phyloP scores from a whole-genome alignment of 2,888 invertebrate species.

The Cerceris rybyensis region DNA sequence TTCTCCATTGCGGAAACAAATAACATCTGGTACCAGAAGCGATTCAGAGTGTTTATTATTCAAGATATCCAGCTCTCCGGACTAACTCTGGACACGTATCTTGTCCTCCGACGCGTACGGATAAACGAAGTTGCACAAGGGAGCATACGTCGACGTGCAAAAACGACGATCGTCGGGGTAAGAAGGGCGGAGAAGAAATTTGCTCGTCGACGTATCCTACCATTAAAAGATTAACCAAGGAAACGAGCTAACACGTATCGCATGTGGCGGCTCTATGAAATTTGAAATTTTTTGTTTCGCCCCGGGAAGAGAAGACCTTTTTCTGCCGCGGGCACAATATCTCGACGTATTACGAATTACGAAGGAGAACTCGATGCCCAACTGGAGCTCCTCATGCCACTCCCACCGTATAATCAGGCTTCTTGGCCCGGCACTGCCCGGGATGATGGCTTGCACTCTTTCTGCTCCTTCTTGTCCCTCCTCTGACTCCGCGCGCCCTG shows the following conservation, averaged over 20 bases:
- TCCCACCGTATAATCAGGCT: constrained; percentile 70
- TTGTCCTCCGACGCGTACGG: too few species aligned
- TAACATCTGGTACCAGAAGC: too few species aligned
- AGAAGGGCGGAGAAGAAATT: neutral
- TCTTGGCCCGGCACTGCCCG: constrained; percentile 62
- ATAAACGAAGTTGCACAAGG: too few species aligned
- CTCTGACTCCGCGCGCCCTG: constrained; percentile 21
- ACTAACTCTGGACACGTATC: too few species aligned
- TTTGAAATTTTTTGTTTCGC: constrained; percentile 20
- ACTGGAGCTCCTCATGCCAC: constrained; percentile 70
- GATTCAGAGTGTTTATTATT: too few species aligned
- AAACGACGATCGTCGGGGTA: neutral
- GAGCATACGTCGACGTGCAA: neutral
- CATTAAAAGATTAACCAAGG: constrained; percentile 14
- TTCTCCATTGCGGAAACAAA: too few species aligned
- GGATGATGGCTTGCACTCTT: constrained; percentile 59
- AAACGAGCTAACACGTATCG: constrained; percentile 16
- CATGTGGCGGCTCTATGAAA: constrained; percentile 44
- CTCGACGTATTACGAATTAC: constrained; percentile 56
- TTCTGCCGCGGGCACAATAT: constrained; percentile 48
- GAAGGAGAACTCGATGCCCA: constrained; percentile 57
- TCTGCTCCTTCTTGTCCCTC: constrained; percentile 42
- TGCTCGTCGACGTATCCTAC: constrained; percentile 9
- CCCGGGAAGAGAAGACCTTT: constrained; percentile 21
- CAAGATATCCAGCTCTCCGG: too few species aligned